These are phyloP conservation scores for Lacerta viridis DNA, from an alignment of 2,797 vertebrate species.

Conservation along the genomic window DNA sequence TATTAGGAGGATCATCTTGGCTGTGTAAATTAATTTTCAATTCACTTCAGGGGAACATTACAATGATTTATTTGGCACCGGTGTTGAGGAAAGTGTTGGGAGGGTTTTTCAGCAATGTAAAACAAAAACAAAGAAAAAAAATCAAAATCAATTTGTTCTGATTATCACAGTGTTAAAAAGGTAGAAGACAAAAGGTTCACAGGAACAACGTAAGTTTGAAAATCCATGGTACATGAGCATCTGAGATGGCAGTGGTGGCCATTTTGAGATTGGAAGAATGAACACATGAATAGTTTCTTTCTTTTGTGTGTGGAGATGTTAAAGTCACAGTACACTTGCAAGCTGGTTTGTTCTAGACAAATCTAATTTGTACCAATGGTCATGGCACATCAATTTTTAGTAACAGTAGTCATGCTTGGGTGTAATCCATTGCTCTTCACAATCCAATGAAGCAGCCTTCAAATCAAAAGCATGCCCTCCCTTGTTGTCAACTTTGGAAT, in stretches of 20 bases:
- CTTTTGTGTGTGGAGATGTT: not conserved
- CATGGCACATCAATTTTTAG: constrained; percentile 2
- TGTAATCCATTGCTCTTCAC: not conserved
- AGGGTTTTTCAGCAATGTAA: constrained; percentile 84
- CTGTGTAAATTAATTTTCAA: constrained; percentile 93
- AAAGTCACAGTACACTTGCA: not conserved
- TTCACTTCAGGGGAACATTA: constrained; percentile 92
- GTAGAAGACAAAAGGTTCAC: constrained; percentile 47
- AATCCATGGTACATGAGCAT: not conserved
- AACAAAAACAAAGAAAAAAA: constrained; percentile 84
- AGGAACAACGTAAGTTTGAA: constrained; percentile 23
- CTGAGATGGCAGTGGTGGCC: not conserved
- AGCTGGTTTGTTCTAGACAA: constrained; percentile 3
- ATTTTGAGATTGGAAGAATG: not conserved
- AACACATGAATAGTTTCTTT: not conserved
- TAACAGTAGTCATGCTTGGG: not conserved
- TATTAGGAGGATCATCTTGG: constrained; percentile 91
- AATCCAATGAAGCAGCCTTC: not conserved
- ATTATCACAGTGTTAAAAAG: constrained; percentile 73
- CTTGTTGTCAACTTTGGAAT: not conserved
- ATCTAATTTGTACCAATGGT: constrained; percentile 26
- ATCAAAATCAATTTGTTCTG: constrained; percentile 88
- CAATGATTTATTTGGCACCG: constrained; percentile 88
- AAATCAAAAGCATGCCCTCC: not conserved
- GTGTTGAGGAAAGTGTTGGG: constrained; percentile 83